These are phyloP conservation scores for Orchestes rusci DNA, from an alignment of 2,888 invertebrate genomes.

Conservation along the genomic window DNA sequence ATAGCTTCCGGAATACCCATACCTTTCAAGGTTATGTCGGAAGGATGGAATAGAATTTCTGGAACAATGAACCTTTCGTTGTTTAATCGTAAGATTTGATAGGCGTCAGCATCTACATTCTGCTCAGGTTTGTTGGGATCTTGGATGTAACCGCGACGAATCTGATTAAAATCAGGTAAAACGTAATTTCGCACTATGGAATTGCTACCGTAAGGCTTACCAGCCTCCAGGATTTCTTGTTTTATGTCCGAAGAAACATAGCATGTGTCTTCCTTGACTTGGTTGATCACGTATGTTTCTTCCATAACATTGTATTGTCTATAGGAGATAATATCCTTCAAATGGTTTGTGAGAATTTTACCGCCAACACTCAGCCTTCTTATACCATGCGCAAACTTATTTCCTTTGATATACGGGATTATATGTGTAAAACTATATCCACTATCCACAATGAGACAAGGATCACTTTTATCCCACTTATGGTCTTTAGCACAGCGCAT, in stretches of 20 bases:
- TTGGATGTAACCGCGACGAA: constrained; percentile 63
- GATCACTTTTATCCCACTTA: constrained; percentile 26
- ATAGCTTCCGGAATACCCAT: constrained; percentile 92
- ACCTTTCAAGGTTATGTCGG: constrained; percentile 84
- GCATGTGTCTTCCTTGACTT: constrained; percentile 96
- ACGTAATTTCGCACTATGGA: constrained; percentile 84
- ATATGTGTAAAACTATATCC: constrained; percentile 96
- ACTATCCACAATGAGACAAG: constrained; percentile 73
- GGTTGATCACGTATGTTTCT: constrained; percentile 97
- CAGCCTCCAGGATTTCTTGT: constrained; percentile 67
- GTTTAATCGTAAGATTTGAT: constrained; percentile 75
- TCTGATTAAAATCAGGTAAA: constrained; percentile 89
- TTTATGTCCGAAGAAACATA: constrained; percentile 83
- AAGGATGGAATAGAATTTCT: constrained; percentile 89
- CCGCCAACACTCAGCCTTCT: constrained; percentile 91
- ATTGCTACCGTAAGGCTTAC: constrained; percentile 53
- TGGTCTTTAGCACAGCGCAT: constrained; percentile 30
- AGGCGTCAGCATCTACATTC: constrained; percentile 36
- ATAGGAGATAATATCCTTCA: constrained; percentile 96
- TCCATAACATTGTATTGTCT: constrained; percentile 97
- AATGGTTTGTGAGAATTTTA: constrained; percentile 88
- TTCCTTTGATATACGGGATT: constrained; percentile 75
- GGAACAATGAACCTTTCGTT: constrained; percentile 94
- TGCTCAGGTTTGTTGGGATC: constrained; percentile 30
- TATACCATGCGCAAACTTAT: constrained; percentile 57